These are phyloP conservation scores for Cecropterus lyciades DNA, from an alignment of 1,140 invertebrate genomes.

Conservation along the genomic window DNA sequence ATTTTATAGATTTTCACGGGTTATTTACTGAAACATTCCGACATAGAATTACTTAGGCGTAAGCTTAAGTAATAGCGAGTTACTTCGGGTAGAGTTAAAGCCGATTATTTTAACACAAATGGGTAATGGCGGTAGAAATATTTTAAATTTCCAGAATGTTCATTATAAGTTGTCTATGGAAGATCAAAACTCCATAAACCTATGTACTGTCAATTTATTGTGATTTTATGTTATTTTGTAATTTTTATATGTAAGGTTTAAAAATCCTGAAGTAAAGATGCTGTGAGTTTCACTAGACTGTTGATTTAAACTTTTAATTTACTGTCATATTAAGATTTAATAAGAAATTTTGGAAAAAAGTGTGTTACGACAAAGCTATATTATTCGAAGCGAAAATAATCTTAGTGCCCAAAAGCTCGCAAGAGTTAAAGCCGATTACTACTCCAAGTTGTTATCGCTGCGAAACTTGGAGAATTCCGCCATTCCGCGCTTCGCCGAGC, in stretches of 20 bases:
- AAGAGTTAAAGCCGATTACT: slow-evolving; percentile 51
- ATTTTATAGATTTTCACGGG: not conserved
- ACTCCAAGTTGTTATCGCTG: slow-evolving; percentile 44
- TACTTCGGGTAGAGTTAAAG: slow-evolving; percentile 6
- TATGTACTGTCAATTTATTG: not conserved
- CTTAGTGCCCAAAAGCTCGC: slow-evolving; percentile 17
- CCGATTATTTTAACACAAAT: slow-evolving; percentile 6
- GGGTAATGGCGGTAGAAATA: too few species aligned
- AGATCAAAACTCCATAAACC: not conserved
- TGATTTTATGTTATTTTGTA: not conserved
- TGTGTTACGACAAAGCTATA: not conserved
- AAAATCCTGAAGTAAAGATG: too few species aligned
- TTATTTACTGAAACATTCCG: not conserved
- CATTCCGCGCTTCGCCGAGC: slow-evolving; percentile 37
- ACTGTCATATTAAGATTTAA: too few species aligned
- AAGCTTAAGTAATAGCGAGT: slow-evolving; percentile 11
- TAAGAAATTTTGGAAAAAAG: not conserved
- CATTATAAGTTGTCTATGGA: not conserved
- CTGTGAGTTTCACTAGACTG: too few species aligned
- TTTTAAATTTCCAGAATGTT: not conserved
- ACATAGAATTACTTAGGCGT: not conserved
- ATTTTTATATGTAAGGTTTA: not conserved
- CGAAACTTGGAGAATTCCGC: slow-evolving; percentile 43
- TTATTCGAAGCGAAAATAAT: slow-evolving; percentile 1
- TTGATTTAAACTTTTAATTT: too few species aligned